Percentiles rank a stretch among this genome's conserved stretches.
Evolutionary conservation across 2,888 invertebrate genomes (phyloP).

Genomic region (Linyphia triangularis): DNA sequence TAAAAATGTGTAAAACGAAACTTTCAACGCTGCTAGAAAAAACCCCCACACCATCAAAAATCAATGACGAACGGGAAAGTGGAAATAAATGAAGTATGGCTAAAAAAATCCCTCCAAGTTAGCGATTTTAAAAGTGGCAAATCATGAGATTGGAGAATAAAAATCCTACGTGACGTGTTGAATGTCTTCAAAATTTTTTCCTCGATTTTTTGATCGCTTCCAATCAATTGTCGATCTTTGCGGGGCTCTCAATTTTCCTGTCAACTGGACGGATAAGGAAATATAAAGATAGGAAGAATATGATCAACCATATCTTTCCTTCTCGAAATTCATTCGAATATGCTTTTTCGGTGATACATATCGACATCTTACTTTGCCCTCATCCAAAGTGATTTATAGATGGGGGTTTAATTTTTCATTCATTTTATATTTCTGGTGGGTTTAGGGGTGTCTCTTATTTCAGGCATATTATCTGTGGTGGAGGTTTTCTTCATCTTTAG

Average conservation of each 20-base stretch:
- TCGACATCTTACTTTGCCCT: slow-evolving; percentile 8
- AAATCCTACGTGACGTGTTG: slow-evolving; percentile 70
- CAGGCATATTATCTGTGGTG: background rate
- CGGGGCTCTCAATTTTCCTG: slow-evolving; percentile 55
- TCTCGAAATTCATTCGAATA: slow-evolving; percentile 54
- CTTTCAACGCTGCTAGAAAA: background rate
- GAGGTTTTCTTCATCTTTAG: background rate
- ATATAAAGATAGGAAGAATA: background rate
- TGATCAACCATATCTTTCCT: slow-evolving; percentile 67
- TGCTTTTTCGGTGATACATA: slow-evolving; percentile 37
- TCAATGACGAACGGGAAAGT: slow-evolving; percentile 4
- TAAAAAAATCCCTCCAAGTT: slow-evolving; percentile 49
- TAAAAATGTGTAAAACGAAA: background rate
- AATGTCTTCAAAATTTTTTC: slow-evolving; percentile 49
- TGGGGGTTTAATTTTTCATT: slow-evolving; percentile 34
- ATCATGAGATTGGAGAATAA: slow-evolving; percentile 73
- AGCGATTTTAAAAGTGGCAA: slow-evolving; percentile 70
- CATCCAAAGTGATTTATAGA: slow-evolving; percentile 27
- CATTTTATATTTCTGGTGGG: slow-evolving; percentile 33
- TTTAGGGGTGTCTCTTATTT: slow-evolving; percentile 21
- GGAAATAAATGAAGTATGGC: slow-evolving; percentile 10
- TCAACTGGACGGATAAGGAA: slow-evolving; percentile 39
- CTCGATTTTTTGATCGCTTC: slow-evolving; percentile 4
- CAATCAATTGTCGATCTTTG: slow-evolving; percentile 71
- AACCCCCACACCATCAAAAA: slow-evolving; percentile 25